Evolutionary conservation across 1,140 invertebrate species (phyloP), one percentile per base, ranked within the genome.

Genomic region (Papilio aristodemus): DNA sequence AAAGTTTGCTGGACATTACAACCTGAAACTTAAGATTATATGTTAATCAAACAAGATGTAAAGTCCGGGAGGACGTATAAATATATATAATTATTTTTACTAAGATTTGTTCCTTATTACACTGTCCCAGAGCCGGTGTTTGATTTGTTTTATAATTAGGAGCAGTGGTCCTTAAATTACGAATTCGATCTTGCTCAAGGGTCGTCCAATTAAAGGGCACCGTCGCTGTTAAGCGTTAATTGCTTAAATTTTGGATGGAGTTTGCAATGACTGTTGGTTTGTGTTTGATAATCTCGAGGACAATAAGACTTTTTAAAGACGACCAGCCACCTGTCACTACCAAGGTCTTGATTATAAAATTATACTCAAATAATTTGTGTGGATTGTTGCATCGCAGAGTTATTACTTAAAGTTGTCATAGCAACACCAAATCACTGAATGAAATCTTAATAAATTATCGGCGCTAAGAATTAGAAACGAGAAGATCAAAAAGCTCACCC

Each of bases 151-250:
- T 13, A 25, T 54, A 54, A 54, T 54, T 54, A 54, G 19, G n/a
- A 54, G 19, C 22, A 50, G 43, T 50, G 46, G 46, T 25, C 46
- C 46, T 54, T 22, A 54, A 54, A 54, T 54, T 54, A 54, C 9
- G 19, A 54, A 54, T 54, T 54, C 46, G 46, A 54, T 54, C 19
- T 54, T 54, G 10, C 14, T 46, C 14, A 13, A 11, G 19, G 19
- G 19, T 54, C 17, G 19, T 19, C 10, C 46, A 54, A 22, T 54
- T 54, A 54, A 10, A 54, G n/a, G 46, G 46, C 19, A 11, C 11
- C 46, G 10, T 25, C n/a, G 11, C 46, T 22, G 19, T 22, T 50
- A 0, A 13, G 19, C 46, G 19, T 22, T 54, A 54, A 54, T 54
- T 43, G n/a, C 14, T 43, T n/a, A 14, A 43, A 43, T 43, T 54